These are phyloP conservation scores for Siniperca obscura DNA, from an alignment of 2,797 vertebrate species.

Conservation along the genomic window DNA sequence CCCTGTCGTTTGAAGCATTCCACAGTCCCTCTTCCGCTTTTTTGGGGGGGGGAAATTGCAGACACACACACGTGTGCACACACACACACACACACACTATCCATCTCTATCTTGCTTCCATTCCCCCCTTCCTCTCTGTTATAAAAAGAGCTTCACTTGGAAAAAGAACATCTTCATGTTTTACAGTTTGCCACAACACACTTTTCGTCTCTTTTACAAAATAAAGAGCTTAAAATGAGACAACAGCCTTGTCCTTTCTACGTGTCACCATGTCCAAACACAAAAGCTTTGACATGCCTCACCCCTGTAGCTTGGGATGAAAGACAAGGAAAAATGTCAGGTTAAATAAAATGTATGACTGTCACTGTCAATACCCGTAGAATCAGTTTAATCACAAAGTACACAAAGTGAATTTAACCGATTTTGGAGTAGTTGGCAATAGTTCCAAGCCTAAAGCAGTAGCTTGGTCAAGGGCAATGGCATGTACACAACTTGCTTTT, in stretches of 20 bases:
- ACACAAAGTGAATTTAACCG: slow-evolving; percentile 13
- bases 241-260: neutral
- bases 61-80: neutral
- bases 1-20: slow-evolving; percentile 66
- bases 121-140: slow-evolving; percentile 12
- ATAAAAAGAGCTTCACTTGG: neutral
- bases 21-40: slow-evolving; percentile 33
- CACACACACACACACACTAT: neutral
- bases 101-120: neutral
- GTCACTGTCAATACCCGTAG: neutral
- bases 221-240: slow-evolving; percentile 32
- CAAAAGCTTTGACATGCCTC: slow-evolving; percentile 34
- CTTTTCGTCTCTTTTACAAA: neutral
- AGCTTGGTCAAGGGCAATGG: slow-evolving; percentile 10
- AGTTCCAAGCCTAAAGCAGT: slow-evolving; percentile 19
- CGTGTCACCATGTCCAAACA: slow-evolving; percentile 20
- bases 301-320: slow-evolving; percentile 25
- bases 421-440: neutral
- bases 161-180: slow-evolving; percentile 16
- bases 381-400: neutral
- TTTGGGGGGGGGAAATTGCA: slow-evolving; percentile 23
- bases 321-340: slow-evolving; percentile 13
- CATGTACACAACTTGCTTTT: neutral
- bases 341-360: slow-evolving; percentile 11
- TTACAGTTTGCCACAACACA: slow-evolving; percentile 18